These are phyloP conservation scores for Zapus hudsonius DNA, from an alignment of 2,113 vertebrate genomes.

Conservation along the genomic window DNA sequence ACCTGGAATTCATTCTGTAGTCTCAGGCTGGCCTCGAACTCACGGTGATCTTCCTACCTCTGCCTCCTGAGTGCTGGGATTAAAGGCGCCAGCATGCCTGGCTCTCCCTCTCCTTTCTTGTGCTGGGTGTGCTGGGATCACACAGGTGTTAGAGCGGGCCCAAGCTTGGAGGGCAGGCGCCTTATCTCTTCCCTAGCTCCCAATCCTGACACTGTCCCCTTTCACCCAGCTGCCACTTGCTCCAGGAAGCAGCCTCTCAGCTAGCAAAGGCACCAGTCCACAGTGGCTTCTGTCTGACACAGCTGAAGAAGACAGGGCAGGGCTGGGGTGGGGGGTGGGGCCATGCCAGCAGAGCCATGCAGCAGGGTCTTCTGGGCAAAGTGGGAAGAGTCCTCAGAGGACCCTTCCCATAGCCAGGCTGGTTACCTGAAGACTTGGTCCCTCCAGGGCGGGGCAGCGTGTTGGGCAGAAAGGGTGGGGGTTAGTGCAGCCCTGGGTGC, in stretches of 20 bases:
- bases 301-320: not conserved
- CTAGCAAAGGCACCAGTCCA: not conserved
- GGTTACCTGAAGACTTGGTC: constrained; percentile 76
- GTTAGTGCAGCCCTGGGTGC: constrained; percentile 54
- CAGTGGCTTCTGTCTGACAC: not conserved
- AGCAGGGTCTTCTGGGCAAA: not conserved
- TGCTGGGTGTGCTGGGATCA: too few species aligned
- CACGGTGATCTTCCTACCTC: too few species aligned
- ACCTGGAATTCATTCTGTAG: too few species aligned
- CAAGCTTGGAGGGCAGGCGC: too few species aligned
- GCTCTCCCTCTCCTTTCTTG: too few species aligned
- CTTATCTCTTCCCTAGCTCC: too few species aligned
- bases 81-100: too few species aligned
- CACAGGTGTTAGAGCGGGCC: too few species aligned
- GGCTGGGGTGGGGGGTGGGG: not conserved
- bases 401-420: not conserved
- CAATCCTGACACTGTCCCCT: not conserved
- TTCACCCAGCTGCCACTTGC: not conserved
- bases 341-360: constrained; percentile 73
- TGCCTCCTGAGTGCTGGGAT: too few species aligned
- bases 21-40: too few species aligned
- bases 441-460: constrained; percentile 75
- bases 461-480: constrained; percentile 70
- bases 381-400: not conserved
- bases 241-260: not conserved